Evolutionary conservation across 2,113 vertebrate species (phyloP).

Genomic region (Tyrannus savana): DNA sequence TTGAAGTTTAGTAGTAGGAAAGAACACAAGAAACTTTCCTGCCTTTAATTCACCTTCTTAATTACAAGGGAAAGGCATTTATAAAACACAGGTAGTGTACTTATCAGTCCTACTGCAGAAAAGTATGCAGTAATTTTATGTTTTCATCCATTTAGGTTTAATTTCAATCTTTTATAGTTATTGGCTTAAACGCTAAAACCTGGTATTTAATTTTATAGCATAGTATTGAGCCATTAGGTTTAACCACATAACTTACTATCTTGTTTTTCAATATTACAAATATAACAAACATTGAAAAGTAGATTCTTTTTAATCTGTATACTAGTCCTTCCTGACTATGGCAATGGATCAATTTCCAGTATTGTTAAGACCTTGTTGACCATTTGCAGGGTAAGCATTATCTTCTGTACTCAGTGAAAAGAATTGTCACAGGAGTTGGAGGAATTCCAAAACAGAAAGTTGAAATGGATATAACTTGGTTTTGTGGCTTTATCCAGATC

Average conservation of each 20-base stretch:
- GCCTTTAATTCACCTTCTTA: neutral
- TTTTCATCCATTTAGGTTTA: neutral
- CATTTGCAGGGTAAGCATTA: neutral
- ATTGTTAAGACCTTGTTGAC: neutral
- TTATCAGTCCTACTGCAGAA: neutral
- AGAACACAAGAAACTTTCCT: neutral
- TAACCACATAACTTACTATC: neutral
- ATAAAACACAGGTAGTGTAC: neutral
- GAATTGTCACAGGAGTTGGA: neutral
- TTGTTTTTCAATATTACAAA: neutral
- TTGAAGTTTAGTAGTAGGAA: neutral
- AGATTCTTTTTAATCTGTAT: neutral
- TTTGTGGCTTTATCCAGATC: constrained; percentile 9
- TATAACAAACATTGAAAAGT: neutral
- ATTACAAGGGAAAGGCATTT: neutral
- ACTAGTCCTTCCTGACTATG: neutral
- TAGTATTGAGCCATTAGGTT: neutral
- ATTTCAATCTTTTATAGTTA: neutral
- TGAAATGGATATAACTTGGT: neutral
- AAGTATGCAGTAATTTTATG: neutral
- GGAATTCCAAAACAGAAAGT: neutral
- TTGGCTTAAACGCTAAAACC: neutral
- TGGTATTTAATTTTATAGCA: neutral
- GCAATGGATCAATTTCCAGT: neutral
- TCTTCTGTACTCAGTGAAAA: neutral